A percentile compares a stretch with the other conserved stretches of the same genome.
Evolutionary conservation across 2,113 vertebrate species (phyloP).

Genomic region (Proteles cristata): DNA sequence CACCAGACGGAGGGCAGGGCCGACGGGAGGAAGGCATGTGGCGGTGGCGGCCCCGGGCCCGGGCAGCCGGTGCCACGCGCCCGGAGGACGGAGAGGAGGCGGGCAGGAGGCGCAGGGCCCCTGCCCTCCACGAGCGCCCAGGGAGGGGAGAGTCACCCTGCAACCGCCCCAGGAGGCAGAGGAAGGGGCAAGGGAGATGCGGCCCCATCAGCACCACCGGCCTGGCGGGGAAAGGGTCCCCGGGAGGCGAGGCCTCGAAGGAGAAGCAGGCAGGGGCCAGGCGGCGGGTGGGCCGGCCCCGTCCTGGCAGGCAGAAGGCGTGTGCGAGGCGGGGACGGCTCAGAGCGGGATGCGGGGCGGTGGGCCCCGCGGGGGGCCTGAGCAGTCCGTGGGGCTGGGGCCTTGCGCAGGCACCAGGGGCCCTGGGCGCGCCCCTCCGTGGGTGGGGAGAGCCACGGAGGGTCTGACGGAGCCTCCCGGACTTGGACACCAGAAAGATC

Average conservation of each 20-base stretch:
- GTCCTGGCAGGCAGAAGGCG: not conserved
- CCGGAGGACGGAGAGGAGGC: not conserved
- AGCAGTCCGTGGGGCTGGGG: not conserved
- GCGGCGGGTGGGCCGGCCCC: accelerated
- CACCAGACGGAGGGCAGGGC: not conserved
- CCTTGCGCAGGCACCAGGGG: not conserved
- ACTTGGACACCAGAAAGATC: accelerated
- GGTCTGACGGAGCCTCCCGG: not conserved
- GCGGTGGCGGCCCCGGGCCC: not conserved
- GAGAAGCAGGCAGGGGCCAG: not conserved
- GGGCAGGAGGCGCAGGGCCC: accelerated
- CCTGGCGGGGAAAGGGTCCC: no score
- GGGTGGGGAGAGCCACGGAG: accelerated
- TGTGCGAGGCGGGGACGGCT: accelerated
- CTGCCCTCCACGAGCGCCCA: not conserved
- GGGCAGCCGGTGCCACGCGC: not conserved
- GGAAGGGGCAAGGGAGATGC: not conserved
- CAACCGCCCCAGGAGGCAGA: not conserved
- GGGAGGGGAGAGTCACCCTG: no score
- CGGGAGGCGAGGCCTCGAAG: not conserved
- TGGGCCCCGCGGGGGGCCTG: accelerated
- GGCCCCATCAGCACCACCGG: not conserved
- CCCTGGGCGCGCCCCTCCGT: not conserved
- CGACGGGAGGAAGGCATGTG: accelerated
- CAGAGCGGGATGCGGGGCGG: accelerated